Base-by-base conservation (phyloP, 2,888 invertebrate species). In the Dastarcus helophoroides region DNA sequence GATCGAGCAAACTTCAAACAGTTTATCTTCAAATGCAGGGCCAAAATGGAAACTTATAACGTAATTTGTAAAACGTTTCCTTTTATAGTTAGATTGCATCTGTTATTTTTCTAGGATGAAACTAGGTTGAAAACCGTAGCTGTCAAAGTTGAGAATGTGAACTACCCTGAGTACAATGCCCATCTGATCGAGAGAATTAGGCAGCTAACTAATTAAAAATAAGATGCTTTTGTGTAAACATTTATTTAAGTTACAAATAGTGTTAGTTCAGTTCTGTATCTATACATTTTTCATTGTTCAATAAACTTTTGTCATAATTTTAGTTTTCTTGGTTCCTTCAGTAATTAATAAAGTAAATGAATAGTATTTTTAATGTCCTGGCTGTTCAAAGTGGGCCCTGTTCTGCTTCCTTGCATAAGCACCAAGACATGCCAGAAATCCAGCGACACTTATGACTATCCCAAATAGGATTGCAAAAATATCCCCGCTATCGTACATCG, bases 31-130 rank as follows among this genome's bases (percentile, higher is more conserved):
- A 86, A 82, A 58, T 68, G 94, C 44, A 69, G 93, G 33, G 79
- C 84, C 16, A 91, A 89, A 63, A 73, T 85, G 64, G 97, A 98
- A 62, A 80, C 74, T 7, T 98, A 79, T 56, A 93, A 89, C 56
- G 93, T 89, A 64, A 73, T 19, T 19, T 19, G 19, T 19, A 6
- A 19, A 8, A n/a, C n/a, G n/a, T n/a, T n/a, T n/a, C n/a, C n/a
- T n/a, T n/a, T n/a, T n/a, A n/a, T n/a, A n/a, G n/a, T 24, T 24
- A 8, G 7, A 8, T 24, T 24, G 7, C 9, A 24, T 8, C 9
- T 24, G 29, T 36, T 42, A 45, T 38, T 38, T 47, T 66, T 66
- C 13, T 61, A 86, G 84, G 88, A 89, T 60, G 88, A 88, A 60
- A 69, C 69, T 17, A 72, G 86, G 23, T 62, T 89, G 40, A 90